Percentiles rank a stretch among this genome's conserved stretches.
phyloP scores from a whole-genome alignment of 1,140 invertebrate species.

The Ceratina calcarata region DNA sequence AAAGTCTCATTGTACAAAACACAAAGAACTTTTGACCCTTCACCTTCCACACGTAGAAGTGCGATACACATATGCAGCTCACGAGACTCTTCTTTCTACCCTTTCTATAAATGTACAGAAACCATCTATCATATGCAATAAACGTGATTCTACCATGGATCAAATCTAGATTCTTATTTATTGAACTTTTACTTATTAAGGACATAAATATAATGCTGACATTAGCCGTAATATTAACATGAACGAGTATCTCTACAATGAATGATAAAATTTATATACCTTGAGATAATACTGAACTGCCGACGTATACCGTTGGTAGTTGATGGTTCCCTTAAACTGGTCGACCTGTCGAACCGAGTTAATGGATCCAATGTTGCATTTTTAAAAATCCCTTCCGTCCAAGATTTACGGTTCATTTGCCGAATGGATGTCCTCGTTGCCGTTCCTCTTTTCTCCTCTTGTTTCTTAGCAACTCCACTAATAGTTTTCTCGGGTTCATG shows the following conservation, averaged over 20 bases:
- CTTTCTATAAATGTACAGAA: background rate
- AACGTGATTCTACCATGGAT: no score
- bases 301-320: constrained; percentile 48
- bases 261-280: constrained; percentile 22
- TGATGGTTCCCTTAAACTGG: constrained; percentile 60
- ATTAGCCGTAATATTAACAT: background rate
- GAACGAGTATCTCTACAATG: background rate
- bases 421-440: constrained; percentile 43
- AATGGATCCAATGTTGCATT: background rate
- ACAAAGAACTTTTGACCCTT: background rate
- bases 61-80: background rate
- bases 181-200: no score
- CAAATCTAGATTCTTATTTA: no score
- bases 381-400: constrained; percentile 61
- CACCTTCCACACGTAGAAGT: background rate
- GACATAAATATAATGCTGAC: no score
- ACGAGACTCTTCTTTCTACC: background rate
- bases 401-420: constrained; percentile 66
- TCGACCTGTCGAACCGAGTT: constrained; percentile 50
- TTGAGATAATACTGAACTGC: constrained; percentile 33
- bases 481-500: constrained; percentile 25
- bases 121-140: background rate
- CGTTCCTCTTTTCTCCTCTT: constrained; percentile 13
- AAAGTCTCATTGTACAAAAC: background rate
- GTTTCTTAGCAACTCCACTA: constrained; percentile 32